Conservation (phyloP, 2,113 vertebrate species). For the Symphodus melops region DNA sequence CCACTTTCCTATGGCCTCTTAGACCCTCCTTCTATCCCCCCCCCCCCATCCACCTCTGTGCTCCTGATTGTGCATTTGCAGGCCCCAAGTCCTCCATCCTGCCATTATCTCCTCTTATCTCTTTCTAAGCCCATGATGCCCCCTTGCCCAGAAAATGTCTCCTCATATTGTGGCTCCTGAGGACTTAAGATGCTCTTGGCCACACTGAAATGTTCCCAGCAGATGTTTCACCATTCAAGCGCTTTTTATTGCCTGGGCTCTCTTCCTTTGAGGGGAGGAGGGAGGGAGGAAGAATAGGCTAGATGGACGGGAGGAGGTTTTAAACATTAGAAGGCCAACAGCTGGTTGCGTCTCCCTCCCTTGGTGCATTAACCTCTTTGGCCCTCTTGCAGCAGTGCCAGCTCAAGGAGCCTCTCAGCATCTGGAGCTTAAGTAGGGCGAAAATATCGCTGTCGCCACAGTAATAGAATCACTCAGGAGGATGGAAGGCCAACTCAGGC, state of each 20-base stretch:
- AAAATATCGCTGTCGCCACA: constrained; percentile 63
- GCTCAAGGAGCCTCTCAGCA: constrained; percentile 81
- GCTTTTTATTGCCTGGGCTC: constrained; percentile 63
- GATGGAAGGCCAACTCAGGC: constrained; percentile 49
- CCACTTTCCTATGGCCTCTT: constrained; percentile 64
- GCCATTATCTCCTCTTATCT: constrained; percentile 84
- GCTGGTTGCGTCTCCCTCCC: constrained; percentile 79
- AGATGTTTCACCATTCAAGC: constrained; percentile 78
- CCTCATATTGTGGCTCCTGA: constrained; percentile 75
- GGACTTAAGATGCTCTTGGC: constrained; percentile 80
- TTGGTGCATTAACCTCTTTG: constrained; percentile 81
- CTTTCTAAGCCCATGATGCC: constrained; percentile 73
- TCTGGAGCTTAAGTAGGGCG: constrained; percentile 79
- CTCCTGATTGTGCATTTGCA: constrained; percentile 73
- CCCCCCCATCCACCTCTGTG: constrained; percentile 44
- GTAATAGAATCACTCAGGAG: constrained; percentile 58
- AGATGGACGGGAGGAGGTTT: constrained; percentile 60
- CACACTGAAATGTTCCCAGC: constrained; percentile 71
- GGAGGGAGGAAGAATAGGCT: constrained; percentile 43
- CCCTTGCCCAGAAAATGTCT: constrained; percentile 66
- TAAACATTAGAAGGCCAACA: constrained; percentile 82
- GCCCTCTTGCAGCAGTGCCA: constrained; percentile 73
- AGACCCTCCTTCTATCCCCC: constrained; percentile 47
- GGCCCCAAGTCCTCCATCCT: constrained; percentile 67
- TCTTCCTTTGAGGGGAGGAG: constrained; percentile 61